These are phyloP conservation scores for Pollimyrus isidori DNA, from an alignment of 2,113 vertebrate species.

Conservation along the genomic window DNA sequence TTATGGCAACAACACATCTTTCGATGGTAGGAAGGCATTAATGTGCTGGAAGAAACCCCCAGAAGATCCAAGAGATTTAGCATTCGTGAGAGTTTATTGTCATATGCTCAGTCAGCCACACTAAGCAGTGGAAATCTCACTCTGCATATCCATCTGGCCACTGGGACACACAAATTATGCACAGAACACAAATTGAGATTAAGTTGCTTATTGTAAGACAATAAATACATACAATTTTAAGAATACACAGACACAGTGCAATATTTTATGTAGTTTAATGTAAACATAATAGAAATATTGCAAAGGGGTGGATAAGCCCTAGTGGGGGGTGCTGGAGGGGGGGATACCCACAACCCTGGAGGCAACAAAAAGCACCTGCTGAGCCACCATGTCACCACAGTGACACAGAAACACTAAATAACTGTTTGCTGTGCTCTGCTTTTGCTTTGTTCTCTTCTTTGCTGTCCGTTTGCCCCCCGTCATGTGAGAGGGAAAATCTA, in stretches of 20 bases:
- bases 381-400: neutral
- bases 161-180: neutral
- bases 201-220: neutral
- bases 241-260: neutral
- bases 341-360: neutral
- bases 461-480: neutral
- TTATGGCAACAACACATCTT: neutral
- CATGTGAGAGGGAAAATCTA: neutral
- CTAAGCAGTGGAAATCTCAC: neutral
- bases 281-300: neutral
- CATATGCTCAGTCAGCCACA: neutral
- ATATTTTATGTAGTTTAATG: neutral
- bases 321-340: neutral
- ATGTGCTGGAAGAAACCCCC: neutral
- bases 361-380: neutral
- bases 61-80: neutral
- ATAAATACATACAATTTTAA: neutral
- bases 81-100: neutral
- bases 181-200: neutral
- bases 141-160: neutral
- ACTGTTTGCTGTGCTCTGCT: neutral
- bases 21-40: neutral
- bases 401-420: neutral
- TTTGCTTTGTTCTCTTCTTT: neutral
- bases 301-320: neutral